phyloP scores from a whole-genome alignment of 2,113 vertebrate genomes.

The Callorhinus ursinus region DNA sequence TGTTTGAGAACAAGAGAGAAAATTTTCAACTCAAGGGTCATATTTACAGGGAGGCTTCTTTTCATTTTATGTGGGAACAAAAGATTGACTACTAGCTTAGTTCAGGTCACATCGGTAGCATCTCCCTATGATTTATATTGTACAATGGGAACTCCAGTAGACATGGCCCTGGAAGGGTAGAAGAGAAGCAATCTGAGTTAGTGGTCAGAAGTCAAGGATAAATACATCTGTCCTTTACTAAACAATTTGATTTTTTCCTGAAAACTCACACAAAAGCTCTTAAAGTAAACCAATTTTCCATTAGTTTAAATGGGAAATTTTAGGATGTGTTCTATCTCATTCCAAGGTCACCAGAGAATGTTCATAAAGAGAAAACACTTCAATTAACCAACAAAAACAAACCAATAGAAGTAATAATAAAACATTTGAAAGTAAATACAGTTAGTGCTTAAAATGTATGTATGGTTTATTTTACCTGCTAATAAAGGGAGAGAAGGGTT shows the following conservation, averaged over 20 bases:
- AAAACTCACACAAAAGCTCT: slow-evolving; percentile 5
- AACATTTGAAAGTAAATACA: neutral
- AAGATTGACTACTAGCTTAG: neutral
- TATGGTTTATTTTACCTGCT: neutral
- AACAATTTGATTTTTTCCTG: slow-evolving; percentile 7
- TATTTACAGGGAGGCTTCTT: neutral
- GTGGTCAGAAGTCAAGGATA: slow-evolving; percentile 53
- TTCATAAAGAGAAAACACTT: neutral
- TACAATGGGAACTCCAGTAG: neutral
- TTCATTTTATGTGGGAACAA: slow-evolving; percentile 27
- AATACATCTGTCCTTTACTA: slow-evolving; percentile 26
- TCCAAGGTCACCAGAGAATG: neutral
- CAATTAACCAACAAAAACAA: slow-evolving; percentile 25
- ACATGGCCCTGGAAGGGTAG: neutral
- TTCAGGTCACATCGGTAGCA: neutral
- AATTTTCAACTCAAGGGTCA: neutral
- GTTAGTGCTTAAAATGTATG: neutral
- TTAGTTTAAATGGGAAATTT: slow-evolving; percentile 18
- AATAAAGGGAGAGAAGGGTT: neutral
- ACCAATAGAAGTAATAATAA: neutral
- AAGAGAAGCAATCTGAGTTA: neutral
- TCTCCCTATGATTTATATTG: neutral
- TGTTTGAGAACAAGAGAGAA: slow-evolving; percentile 25
- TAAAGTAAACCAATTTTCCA: neutral
- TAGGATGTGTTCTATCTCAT: slow-evolving; percentile 8